Base-by-base conservation (phyloP, 53 echinoderm and acorn worm genomes). In the Astropecten irregularis region DNA sequence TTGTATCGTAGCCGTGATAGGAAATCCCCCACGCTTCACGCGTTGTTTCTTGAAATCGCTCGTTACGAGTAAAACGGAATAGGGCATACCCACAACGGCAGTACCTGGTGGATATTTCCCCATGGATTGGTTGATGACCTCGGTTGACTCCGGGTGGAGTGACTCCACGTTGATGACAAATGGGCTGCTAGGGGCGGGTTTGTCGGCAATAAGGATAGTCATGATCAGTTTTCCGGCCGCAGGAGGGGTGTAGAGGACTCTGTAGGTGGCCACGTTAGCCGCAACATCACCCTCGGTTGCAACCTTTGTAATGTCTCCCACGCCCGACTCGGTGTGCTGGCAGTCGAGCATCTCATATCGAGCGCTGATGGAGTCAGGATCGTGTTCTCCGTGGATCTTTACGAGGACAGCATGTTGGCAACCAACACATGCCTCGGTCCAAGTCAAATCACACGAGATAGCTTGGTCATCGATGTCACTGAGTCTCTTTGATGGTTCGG, bases 1-100 rank as follows among this genome's bases (percentile, higher is more conserved):
- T 16, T 19, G 42, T 13, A 77, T 29, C 2, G 56, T 22, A 9
- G 62, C 62, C 2, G 60, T 77, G 60, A 77, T 20, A 16, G 22
- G 18, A 9, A 44, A 42, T 9, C 77, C 77, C 23, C 77, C 77
- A 9, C 21, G 27, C 5, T 21, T 29, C 31, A 61, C 36, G 16
- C 58, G 26, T 27, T 42, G 40, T 2, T 42, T 19, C 29, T 46
- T 6, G 18, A 30, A 47, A 9, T 77, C 61, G 14, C 23, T 23
- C 18, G 60, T 60, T 9, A 18, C 14, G 30, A 77, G 3, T 19
- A 13, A 29, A 27, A 77, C 5, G 2, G 59, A 30, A 39, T 42
- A 77, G 9, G 77, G 77, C 62, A 77, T 77, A 31, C 44, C 19
- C n/a, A 77, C 42, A 6, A 77, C 77, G 0, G 77, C 77, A 2